Evolutionary conservation across 2,797 vertebrate species (phyloP).

Genomic region (Rhincodon typus): DNA sequence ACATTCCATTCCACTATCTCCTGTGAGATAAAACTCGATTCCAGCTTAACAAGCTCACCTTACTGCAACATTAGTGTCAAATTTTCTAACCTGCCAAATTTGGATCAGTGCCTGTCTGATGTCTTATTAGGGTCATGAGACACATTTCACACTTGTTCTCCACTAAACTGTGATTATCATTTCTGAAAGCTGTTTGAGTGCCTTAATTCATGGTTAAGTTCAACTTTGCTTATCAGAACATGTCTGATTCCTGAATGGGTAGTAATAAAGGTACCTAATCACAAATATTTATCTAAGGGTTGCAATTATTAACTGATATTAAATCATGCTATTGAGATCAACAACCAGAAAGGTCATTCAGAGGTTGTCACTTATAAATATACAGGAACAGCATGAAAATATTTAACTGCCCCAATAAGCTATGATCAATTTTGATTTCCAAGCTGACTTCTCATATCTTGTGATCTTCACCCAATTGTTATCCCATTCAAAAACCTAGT

Average conservation of each 20-base stretch:
- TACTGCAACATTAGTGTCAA: background rate
- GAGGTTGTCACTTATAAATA: background rate
- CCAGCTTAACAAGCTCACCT: too few relatives aligned
- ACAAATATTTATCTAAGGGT: background rate
- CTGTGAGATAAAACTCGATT: background rate
- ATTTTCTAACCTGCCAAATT: background rate
- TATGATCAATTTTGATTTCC: background rate
- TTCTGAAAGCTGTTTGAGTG: background rate
- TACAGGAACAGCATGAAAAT: background rate
- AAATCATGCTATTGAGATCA: background rate
- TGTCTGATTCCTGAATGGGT: background rate
- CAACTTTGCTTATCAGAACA: background rate
- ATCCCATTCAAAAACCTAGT: background rate
- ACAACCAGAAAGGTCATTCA: background rate
- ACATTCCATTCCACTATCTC: background rate
- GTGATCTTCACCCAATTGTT: background rate
- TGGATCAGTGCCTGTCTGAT: background rate
- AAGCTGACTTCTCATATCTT: background rate
- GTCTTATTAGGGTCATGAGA: background rate
- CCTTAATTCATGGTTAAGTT: background rate
- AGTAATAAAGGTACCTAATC: conserved; percentile 3
- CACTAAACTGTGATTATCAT: background rate
- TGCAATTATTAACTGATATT: background rate
- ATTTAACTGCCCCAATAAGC: background rate
- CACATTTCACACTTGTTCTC: conserved; percentile 1